A percentile compares a stretch with the other conserved stretches of the same genome.
Evolutionary conservation across 2,797 vertebrate species (phyloP).

Genomic region (Eospalax fontanierii): DNA sequence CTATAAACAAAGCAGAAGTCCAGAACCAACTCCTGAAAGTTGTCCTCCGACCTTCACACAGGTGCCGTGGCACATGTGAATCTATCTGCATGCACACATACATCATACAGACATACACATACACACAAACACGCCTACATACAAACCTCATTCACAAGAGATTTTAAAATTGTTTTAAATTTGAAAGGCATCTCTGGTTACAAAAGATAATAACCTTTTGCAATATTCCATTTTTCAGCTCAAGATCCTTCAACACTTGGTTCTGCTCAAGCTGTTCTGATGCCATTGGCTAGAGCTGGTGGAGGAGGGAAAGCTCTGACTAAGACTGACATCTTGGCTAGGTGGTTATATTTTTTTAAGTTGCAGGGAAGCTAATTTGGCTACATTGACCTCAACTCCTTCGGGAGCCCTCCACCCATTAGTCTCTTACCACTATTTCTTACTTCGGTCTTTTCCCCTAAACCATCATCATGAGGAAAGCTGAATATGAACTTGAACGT

Average conservation of each 20-base stretch:
- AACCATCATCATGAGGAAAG: slow-evolving; percentile 57
- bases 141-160: not conserved
- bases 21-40: not conserved
- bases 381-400: not conserved
- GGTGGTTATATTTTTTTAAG: not conserved
- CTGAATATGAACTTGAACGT: not conserved
- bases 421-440: not conserved
- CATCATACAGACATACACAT: no score
- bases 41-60: not conserved
- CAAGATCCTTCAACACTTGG: not conserved
- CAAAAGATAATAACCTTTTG: not conserved
- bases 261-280: not conserved
- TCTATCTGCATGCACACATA: no score
- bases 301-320: not conserved
- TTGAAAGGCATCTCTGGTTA: not conserved
- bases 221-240: not conserved
- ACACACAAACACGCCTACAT: no score
- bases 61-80: no score
- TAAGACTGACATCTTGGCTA: not conserved
- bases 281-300: not conserved
- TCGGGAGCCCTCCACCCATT: not conserved
- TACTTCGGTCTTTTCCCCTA: slow-evolving; percentile 29
- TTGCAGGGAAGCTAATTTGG: not conserved
- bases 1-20: not conserved
- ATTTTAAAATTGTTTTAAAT: not conserved